These are phyloP conservation scores for Pachypanchax playfairii DNA, from an alignment of 2,113 vertebrate species.

Conservation along the genomic window DNA sequence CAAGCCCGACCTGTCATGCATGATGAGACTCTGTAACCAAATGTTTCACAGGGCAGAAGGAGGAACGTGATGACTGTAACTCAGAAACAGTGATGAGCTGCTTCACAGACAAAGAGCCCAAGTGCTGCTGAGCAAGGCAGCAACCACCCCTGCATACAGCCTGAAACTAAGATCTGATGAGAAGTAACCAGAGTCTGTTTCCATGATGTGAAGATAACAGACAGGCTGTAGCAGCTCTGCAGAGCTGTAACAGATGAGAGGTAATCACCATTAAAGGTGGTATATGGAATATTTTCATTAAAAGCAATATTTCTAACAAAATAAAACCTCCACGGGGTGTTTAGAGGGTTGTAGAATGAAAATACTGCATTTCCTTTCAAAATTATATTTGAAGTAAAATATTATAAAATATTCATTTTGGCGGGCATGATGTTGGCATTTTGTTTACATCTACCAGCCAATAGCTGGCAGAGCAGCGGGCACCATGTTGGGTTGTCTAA, in stretches of 20 bases:
- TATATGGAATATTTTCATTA: too few species aligned
- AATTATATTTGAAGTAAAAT: too few species aligned
- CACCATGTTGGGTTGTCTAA: too few species aligned
- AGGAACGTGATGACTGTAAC: background rate
- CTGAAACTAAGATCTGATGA: background rate
- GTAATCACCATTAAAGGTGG: too few species aligned
- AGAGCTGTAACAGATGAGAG: background rate
- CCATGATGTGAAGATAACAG: background rate
- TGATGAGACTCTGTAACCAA: slow-evolving; percentile 23
- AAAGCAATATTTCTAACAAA: too few species aligned
- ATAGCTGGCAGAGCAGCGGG: too few species aligned
- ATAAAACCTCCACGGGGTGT: too few species aligned
- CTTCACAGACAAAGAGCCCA: background rate
- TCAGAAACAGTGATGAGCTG: background rate
- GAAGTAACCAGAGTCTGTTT: background rate
- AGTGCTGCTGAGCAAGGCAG: background rate
- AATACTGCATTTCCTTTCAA: too few species aligned
- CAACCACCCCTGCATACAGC: background rate
- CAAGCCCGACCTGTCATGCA: slow-evolving; percentile 22
- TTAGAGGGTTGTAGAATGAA: too few species aligned
- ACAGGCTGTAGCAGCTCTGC: background rate
- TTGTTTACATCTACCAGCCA: too few species aligned
- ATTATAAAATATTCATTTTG: too few species aligned
- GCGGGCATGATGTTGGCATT: too few species aligned
- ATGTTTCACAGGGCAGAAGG: slow-evolving; percentile 35